Base-by-base conservation (phyloP, 2,797 vertebrate species). In the Macropus fuliginosus region DNA sequence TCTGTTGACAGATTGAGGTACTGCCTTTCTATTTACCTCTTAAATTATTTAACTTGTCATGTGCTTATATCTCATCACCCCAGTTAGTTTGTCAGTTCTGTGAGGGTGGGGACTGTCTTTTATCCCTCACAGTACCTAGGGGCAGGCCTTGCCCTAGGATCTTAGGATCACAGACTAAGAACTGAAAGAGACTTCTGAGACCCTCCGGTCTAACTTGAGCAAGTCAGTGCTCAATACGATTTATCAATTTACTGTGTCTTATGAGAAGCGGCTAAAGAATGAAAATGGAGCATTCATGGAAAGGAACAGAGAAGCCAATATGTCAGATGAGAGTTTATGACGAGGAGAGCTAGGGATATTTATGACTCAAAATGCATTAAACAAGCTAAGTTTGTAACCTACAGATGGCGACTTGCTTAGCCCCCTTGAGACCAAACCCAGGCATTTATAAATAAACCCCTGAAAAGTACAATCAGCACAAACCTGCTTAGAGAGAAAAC, bases 291-390 rank as follows among this genome's bases (percentile, higher is more conserved):
- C 55, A 74, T 93, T 96, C 93, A 28, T 95, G 93, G 91, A 92
- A 97, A 91, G 96, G 57, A 95, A 97, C 74, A 91, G 93, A 91
- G 54, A 94, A 93, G 92, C 95, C 89, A 97, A 97, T 96, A 95
- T 96, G 95, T 93, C 54, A 55, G 93, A 97, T 81, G 94, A 31
- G 93, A 62, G 93, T 94, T 96, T 95, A 92, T 81, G 93, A 81
- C 10, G 91, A 94, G 94, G 92, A 96, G 56, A 95, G 91, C 93
- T 55, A 52, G 92, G 95, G 54, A 93, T 90, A 95, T 96, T 92
- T 96, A 92, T 52, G 93, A 54, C 91, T 94, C 91, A 91, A 34
- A 96, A 81, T 46, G 92, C 94, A 87, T 91, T 90, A 91, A 95
- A 91, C 56, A 18, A 29, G 74, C 0, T 90, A 92, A 94, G 90